Percentiles rank a stretch among this genome's conserved stretches.
These are phyloP conservation scores for Cryptus viduatorius DNA, from an alignment of 2,888 invertebrate species.

Conservation along the genomic window DNA sequence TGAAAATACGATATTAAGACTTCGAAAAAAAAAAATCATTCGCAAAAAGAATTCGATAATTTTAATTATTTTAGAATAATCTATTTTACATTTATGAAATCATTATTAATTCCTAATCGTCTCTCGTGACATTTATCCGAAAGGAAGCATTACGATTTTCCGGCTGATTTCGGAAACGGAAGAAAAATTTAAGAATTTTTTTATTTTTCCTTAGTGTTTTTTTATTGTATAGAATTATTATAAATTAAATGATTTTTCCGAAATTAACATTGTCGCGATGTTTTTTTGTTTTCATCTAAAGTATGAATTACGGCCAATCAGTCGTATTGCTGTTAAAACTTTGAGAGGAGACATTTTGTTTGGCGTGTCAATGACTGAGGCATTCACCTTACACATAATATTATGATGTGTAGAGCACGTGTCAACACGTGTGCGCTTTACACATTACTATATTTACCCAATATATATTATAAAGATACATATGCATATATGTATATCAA, in stretches of 20 bases:
- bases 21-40: no score
- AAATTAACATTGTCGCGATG: neutral
- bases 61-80: no score
- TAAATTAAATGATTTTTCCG: neutral
- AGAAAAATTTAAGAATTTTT: no score
- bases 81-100: no score
- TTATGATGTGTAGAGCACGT: neutral
- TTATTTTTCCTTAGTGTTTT: no score
- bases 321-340: neutral
- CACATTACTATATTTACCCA: constrained; percentile 34
- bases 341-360: neutral
- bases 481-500: neutral
- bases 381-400: constrained; percentile 10
- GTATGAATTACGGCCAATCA: neutral
- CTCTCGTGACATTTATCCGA: no score
- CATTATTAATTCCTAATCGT: no score
- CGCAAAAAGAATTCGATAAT: no score
- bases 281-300: neutral
- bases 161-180: no score
- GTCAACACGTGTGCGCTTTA: constrained; percentile 30
- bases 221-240: no score
- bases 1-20: no score
- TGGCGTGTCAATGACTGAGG: constrained; percentile 1
- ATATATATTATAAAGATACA: neutral
- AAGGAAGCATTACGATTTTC: no score